These are phyloP conservation scores for Eledona agricola DNA, from an alignment of 2,888 invertebrate genomes.

Conservation along the genomic window DNA sequence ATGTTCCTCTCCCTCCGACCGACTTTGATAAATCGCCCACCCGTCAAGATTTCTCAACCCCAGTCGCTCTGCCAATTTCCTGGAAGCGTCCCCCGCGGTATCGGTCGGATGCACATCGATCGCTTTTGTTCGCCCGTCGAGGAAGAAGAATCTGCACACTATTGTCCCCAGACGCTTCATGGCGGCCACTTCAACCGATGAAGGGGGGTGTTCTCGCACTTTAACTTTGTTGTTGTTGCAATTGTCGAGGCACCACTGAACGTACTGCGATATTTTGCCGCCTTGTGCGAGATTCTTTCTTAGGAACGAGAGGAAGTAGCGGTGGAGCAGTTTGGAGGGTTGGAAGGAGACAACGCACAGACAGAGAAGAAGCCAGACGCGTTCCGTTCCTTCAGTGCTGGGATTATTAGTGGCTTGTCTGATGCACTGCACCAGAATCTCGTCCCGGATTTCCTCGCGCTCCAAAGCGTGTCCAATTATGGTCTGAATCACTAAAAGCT, in stretches of 20 bases:
- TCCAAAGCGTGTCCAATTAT: constrained; percentile 89
- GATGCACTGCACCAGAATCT: constrained; percentile 89
- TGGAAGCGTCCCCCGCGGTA: constrained; percentile 89
- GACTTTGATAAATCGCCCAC: constrained; percentile 94
- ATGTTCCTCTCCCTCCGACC: constrained; percentile 88
- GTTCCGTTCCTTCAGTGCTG: constrained; percentile 81
- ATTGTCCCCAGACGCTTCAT: constrained; percentile 91
- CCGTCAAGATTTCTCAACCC: constrained; percentile 86
- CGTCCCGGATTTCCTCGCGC: constrained; percentile 90
- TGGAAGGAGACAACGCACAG: constrained; percentile 92
- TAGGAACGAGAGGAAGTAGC: constrained; percentile 81
- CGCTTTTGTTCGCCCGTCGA: constrained; percentile 94
- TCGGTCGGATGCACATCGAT: constrained; percentile 95
- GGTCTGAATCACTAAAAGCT: constrained; percentile 83
- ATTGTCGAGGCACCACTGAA: constrained; percentile 94
- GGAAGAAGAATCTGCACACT: constrained; percentile 92
- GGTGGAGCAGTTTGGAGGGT: constrained; percentile 83
- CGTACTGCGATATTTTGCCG: constrained; percentile 81
- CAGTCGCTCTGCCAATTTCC: constrained; percentile 87
- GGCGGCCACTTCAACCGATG: constrained; percentile 92
- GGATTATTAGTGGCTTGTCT: constrained; percentile 91
- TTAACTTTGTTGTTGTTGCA: constrained; percentile 86
- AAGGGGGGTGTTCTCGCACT: constrained; percentile 85
- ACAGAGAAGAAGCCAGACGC: constrained; percentile 89
- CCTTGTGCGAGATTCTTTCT: constrained; percentile 75